A percentile compares a stretch with the other conserved stretches of the same genome.
Conservation (phyloP, 2,113 vertebrate genomes). For the Bubo blakistoni region DNA sequence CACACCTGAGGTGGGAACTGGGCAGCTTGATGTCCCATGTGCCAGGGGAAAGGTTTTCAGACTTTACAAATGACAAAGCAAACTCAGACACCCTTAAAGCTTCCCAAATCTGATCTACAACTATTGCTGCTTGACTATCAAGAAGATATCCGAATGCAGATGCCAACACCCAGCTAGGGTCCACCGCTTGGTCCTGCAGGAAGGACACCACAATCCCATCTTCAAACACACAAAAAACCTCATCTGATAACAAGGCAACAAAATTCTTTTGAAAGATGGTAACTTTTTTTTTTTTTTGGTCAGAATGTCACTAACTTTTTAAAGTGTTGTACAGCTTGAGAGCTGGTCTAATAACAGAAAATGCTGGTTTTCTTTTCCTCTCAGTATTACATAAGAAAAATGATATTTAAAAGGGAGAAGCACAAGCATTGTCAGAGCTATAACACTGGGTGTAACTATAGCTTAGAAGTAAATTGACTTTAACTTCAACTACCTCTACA, state of each 20-base stretch:
- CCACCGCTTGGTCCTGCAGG: neutral
- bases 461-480: neutral
- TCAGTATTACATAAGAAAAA: neutral
- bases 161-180: neutral
- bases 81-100: neutral
- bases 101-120: neutral
- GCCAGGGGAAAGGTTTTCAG: neutral
- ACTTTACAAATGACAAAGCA: neutral
- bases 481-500: neutral
- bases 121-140: too few species aligned
- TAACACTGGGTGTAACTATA: neutral
- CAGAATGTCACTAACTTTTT: neutral
- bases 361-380: neutral
- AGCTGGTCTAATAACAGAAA: neutral
- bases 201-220: neutral
- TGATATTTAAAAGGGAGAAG: neutral
- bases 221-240: too few species aligned
- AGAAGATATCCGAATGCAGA: neutral
- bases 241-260: neutral
- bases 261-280: neutral
- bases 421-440: neutral
- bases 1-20: neutral
- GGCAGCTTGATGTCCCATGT: accelerated
- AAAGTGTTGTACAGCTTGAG: neutral
- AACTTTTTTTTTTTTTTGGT: neutral